Conservation (phyloP, 2,888 invertebrate genomes). For the Caenorhabditis auriculariae region DNA sequence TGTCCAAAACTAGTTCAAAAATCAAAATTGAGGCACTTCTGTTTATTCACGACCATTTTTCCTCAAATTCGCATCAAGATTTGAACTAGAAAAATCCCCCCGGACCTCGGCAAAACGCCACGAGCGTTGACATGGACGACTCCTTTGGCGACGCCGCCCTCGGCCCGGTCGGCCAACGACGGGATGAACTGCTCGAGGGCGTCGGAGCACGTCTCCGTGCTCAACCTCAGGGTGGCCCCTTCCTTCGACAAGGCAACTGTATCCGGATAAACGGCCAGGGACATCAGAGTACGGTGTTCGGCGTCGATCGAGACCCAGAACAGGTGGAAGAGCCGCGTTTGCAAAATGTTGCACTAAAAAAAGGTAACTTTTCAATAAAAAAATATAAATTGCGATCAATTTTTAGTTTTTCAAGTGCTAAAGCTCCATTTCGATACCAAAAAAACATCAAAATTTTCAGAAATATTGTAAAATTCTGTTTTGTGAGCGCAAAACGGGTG, state of each 20-base stretch:
- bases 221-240: constrained; percentile 2
- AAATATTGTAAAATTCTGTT: too few species aligned
- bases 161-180: too few species aligned
- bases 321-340: constrained; percentile 50
- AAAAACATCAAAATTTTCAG: too few species aligned
- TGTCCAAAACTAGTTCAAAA: too few species aligned
- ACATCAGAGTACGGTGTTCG: constrained; percentile 38
- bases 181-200: neutral
- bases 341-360: constrained; percentile 52
- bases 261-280: constrained; percentile 56
- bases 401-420: neutral
- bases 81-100: too few species aligned
- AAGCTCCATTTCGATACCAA: neutral
- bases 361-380: neutral
- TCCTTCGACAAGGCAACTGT: too few species aligned
- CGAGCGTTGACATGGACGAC: constrained; percentile 21
- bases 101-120: constrained; percentile 20
- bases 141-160: constrained; percentile 25
- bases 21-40: too few species aligned
- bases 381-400: too few species aligned
- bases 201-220: constrained; percentile 1
- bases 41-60: too few species aligned
- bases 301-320: constrained; percentile 50
- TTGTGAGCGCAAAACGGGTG: too few species aligned
- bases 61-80: too few species aligned